A percentile compares a stretch with the other conserved stretches of the same genome.
Evolutionary conservation across 2,888 invertebrate genomes (phyloP).

Genomic region (Pyralis farinalis): DNA sequence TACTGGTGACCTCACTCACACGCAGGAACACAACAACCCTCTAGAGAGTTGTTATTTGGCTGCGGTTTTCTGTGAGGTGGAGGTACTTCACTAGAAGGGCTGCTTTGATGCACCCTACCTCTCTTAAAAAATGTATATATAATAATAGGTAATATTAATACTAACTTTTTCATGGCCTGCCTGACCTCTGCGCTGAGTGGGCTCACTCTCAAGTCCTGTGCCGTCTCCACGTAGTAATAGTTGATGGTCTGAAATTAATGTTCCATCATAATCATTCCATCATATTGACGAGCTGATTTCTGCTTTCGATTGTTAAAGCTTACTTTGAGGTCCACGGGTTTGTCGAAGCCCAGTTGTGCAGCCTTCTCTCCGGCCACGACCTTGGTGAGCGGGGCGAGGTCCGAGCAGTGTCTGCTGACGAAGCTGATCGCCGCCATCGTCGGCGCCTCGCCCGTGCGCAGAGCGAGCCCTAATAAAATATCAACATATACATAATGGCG

Average conservation of each 20-base stretch:
- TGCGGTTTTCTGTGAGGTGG: no score
- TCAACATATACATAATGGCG: no score
- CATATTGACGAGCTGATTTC: no score
- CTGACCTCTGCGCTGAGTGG: conserved; percentile 85
- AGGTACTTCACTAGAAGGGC: no score
- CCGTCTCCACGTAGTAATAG: conserved; percentile 87
- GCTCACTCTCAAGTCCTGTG: conserved; percentile 87
- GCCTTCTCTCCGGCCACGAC: conserved; percentile 80
- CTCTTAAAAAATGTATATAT: no score
- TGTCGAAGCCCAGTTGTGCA: conserved; percentile 79
- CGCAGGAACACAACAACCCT: no score
- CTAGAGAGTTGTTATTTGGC: no score
- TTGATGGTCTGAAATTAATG: conserved; percentile 51
- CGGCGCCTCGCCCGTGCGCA: conserved; percentile 84
- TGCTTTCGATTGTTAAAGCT: no score
- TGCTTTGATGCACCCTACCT: no score
- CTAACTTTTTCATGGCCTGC: conserved; percentile 80
- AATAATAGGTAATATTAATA: no score
- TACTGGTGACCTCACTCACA: no score
- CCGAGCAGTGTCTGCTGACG: conserved; percentile 87
- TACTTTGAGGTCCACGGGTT: conserved; percentile 81
- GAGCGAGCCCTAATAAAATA: conserved; percentile 84
- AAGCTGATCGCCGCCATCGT: conserved; percentile 94
- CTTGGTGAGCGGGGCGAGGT: conserved; percentile 89
- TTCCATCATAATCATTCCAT: no score